Evolutionary conservation across 2,888 invertebrate species (phyloP), one percentile per base, ranked within the genome.

Genomic region (Chaitophorus viminalis): DNA sequence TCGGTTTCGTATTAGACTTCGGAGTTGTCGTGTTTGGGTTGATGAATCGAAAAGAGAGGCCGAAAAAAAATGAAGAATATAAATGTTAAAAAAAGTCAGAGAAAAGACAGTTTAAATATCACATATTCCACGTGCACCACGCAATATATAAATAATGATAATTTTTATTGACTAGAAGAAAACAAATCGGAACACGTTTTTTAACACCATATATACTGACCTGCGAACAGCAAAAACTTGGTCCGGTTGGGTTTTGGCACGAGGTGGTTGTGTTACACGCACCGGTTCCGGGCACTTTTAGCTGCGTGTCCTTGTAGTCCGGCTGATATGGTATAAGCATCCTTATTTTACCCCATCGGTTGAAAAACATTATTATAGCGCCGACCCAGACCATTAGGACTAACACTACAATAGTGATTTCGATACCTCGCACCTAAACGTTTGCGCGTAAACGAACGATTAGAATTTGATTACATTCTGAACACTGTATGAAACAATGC

Each of bases 301-400:
- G 92, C 91, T 97, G 96, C 90, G 97, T 97, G 90, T 94, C 94
- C 91, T 97, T 97, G 92, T 97, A 97, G 91, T 97, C 96, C 21
- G 97, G 97, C 91, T 97, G 97, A 91, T 97, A 97, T 9, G 97
- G 97, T 90, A 97, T 93, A 90, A 97, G 93, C 97, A 97, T 97
- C 77, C 97, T 94, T 89, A 96, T 96, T 92, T 96, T 96, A 88
- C 96, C 96, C 96, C 96, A 96, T 89, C 96, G 94, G 91, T 96
- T 96, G 93, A 96, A 96, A 93, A 96, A 96, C 88, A 96, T 92
- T 0, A 95, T 95, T 90, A 96, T 96, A 39, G 96, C 96, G n/a
- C 95, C 96, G 33, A 95, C 94, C 96, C 96, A 96, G 70, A 96
- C 95, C 91, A 95, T 93, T 89, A 96, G 93, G 88, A 96, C 96